These are phyloP conservation scores for Tetrapedia diversipes DNA, from an alignment of 2,888 invertebrate species.

Conservation along the genomic window DNA sequence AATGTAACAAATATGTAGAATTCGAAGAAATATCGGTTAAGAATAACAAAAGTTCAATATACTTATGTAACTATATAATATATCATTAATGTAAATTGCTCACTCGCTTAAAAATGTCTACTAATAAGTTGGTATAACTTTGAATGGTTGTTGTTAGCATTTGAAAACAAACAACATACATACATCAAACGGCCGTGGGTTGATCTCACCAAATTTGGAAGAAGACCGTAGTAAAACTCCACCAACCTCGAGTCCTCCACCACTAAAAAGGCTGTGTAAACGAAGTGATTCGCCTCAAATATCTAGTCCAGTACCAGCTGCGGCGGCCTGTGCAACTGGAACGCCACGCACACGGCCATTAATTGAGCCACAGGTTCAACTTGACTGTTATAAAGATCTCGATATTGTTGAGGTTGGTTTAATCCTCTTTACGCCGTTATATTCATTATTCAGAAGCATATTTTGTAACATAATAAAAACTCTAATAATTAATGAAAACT, in stretches of 20 bases:
- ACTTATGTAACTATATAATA: too few relatives aligned
- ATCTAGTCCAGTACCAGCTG: slow-evolving; percentile 81
- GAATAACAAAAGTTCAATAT: too few relatives aligned
- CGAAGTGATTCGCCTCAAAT: slow-evolving; percentile 82
- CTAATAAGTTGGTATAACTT: slow-evolving; percentile 5
- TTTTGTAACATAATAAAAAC: background rate
- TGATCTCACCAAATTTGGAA: slow-evolving; percentile 81
- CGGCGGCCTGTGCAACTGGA: slow-evolving; percentile 76
- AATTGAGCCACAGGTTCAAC: slow-evolving; percentile 82
- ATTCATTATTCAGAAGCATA: background rate
- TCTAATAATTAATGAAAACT: too few relatives aligned
- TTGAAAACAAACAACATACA: slow-evolving; percentile 80
- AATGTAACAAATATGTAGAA: background rate
- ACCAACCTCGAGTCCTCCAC: slow-evolving; percentile 81
- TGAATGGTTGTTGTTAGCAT: slow-evolving; percentile 70
- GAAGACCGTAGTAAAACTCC: slow-evolving; percentile 82
- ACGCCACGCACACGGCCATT: slow-evolving; percentile 80
- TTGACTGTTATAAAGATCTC: slow-evolving; percentile 82
- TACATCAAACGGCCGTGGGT: slow-evolving; percentile 80
- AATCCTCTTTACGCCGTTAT: background rate
- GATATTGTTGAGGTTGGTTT: slow-evolving; percentile 80
- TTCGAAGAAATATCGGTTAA: background rate
- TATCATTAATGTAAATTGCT: background rate
- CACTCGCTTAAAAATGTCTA: background rate
- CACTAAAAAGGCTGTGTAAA: slow-evolving; percentile 82